Base-by-base conservation (phyloP, 2,797 vertebrate genomes). In the Takifugu rubripes region DNA sequence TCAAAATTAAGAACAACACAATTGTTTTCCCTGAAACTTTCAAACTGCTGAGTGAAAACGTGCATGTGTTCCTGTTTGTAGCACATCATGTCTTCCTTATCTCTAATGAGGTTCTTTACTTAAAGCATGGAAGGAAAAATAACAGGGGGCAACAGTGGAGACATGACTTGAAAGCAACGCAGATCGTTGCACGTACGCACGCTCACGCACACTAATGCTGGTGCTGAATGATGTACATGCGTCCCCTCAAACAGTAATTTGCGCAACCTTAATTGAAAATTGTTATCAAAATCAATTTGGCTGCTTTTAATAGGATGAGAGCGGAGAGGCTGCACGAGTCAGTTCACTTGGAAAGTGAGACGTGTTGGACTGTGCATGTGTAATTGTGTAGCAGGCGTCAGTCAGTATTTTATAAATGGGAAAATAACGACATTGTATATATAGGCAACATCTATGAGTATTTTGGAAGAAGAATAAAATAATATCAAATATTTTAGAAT, bases 271-370 rank as follows among this genome's bases (percentile, higher is more conserved):
- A 89, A 91, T 88, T 91, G 81, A 87, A 88, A 88, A 83, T 74
- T 90, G 81, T 89, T 88, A 90, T 89, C 84, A 83, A 86, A 87
- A 88, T 88, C 75, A 85, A 85, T 89, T 87, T 89, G 80, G 78
- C 75, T 87, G 73, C 54, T 65, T 85, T 87, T 90, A 88, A 88
- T 87, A 81, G 73, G 73, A 87, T 84, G 77, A 82, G 66, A 78
- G 73, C 66, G 68, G 68, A 81, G 74, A 65, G 65, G 75, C 74
- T 74, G 75, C 62, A 49, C 50, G 78, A 79, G 71, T 72, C 64
- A 59, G 76, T 61, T 86, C 69, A 64, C 73, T 81, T 66, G 56
- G 63, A 73, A 64, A 75, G 77, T 1, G 5, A 51, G 49, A 69
- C 63, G 36, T 10, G 36, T 40, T 40, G 36, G 21, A 63, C 21